These are phyloP conservation scores for Trogon surrucura DNA, from an alignment of 2,113 vertebrate genomes.

Conservation along the genomic window DNA sequence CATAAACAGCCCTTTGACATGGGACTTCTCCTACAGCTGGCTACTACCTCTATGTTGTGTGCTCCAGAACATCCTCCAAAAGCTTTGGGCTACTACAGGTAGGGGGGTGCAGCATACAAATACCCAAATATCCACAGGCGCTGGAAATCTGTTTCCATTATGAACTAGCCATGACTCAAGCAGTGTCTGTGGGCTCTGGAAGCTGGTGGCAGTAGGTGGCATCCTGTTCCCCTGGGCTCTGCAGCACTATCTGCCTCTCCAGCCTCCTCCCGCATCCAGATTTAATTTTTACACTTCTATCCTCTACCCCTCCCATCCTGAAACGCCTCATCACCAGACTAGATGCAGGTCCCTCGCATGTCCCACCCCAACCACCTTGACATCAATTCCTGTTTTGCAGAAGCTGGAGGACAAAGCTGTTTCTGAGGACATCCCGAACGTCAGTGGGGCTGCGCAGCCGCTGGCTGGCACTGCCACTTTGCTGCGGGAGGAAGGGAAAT, in stretches of 20 bases:
- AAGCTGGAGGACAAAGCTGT: background rate
- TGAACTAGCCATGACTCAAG: background rate
- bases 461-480: background rate
- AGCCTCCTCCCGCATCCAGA: background rate
- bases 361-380: background rate
- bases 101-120: background rate
- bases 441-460: accelerated
- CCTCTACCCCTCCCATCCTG: background rate
- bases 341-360: background rate
- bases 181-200: background rate
- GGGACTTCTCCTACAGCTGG: background rate
- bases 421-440: background rate
- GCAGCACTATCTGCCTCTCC: background rate
- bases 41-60: background rate
- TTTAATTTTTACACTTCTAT: background rate
- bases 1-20: background rate
- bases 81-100: background rate
- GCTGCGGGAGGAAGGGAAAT: background rate
- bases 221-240: background rate
- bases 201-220: background rate
- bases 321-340: accelerated
- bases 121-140: background rate
- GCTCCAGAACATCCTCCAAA: background rate
- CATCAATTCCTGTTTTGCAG: background rate
- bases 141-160: background rate